These are phyloP conservation scores for Antigone vipio DNA, from an alignment of 2,113 vertebrate genomes.

Conservation along the genomic window DNA sequence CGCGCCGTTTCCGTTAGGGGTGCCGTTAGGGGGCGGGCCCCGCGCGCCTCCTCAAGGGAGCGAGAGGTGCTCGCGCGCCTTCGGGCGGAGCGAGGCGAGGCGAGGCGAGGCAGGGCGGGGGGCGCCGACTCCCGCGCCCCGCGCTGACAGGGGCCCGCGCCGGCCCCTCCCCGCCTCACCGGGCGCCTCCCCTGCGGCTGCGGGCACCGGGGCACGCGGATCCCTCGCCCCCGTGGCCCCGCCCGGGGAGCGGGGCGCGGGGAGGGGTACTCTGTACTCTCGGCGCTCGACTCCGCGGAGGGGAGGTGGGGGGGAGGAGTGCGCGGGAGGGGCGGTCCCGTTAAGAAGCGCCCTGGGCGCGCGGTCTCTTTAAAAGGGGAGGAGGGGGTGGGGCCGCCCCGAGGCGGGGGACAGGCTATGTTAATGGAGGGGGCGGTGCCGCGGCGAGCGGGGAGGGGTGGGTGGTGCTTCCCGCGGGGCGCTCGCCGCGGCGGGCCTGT, in stretches of 20 bases:
- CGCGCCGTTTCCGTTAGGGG: neutral
- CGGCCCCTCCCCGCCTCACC: neutral
- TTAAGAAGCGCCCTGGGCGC: neutral
- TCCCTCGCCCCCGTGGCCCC: neutral
- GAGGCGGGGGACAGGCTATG: conserved; percentile 40
- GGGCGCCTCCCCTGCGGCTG: neutral
- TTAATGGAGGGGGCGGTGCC: conserved; percentile 34
- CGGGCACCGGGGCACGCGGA: neutral
- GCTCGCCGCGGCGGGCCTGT: neutral
- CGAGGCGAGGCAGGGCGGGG: neutral
- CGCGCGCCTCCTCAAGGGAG: neutral
- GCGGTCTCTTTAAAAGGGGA: conserved; percentile 34
- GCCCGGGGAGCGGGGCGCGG: neutral
- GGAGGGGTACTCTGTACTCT: neutral
- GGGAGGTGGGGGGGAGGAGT: neutral
- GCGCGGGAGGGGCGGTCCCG: neutral
- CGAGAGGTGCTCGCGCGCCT: neutral
- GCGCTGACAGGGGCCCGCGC: neutral
- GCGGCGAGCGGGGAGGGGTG: neutral
- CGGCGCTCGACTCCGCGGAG: neutral
- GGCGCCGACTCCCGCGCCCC: neutral
- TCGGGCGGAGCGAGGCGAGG: neutral
- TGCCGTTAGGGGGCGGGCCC: neutral
- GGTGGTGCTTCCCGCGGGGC: neutral
- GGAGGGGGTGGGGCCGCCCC: conserved; percentile 51